Evolutionary conservation across 2,888 invertebrate genomes (phyloP).

Genomic region (Phortica okadai): DNA sequence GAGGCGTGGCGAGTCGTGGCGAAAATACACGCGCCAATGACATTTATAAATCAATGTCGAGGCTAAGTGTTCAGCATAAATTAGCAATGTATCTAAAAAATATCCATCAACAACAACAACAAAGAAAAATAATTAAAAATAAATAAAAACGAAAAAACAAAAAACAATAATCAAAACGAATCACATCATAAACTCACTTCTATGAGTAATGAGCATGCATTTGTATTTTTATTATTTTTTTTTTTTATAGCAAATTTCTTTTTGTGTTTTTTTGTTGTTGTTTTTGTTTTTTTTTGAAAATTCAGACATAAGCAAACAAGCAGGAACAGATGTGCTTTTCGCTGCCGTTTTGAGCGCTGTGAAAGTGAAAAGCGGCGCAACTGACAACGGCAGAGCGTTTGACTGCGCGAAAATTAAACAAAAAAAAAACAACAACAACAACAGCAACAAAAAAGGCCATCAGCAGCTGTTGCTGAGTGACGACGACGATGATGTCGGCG

Average conservation of each 20-base stretch:
- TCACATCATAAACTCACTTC: not conserved
- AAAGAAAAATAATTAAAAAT: not conserved
- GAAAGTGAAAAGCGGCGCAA: slow-evolving; percentile 36
- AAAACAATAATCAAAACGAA: not conserved
- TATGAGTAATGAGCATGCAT: slow-evolving; percentile 23
- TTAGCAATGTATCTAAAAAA: not conserved
- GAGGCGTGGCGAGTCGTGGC: not conserved
- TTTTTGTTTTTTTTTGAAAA: not conserved
- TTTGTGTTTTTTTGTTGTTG: not conserved
- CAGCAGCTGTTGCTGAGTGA: slow-evolving; percentile 18
- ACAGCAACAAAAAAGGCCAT: slow-evolving; percentile 20
- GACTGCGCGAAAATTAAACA: not conserved
- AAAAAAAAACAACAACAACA: slow-evolving; percentile 9
- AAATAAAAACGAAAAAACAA: not conserved
- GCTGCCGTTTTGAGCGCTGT: not conserved
- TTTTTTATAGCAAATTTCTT: not conserved
- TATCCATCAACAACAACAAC: not conserved
- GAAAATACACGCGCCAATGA: not conserved
- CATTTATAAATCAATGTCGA: slow-evolving; percentile 42
- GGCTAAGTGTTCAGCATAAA: slow-evolving; percentile 41
- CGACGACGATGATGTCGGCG: not conserved
- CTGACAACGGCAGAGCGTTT: not conserved
- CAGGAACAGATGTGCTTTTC: slow-evolving; percentile 21
- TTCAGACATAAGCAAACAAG: not conserved
- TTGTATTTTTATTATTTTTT: not conserved